These are phyloP conservation scores for Ceuthmochares aereus DNA, from an alignment of 2,113 vertebrate genomes.

Conservation along the genomic window DNA sequence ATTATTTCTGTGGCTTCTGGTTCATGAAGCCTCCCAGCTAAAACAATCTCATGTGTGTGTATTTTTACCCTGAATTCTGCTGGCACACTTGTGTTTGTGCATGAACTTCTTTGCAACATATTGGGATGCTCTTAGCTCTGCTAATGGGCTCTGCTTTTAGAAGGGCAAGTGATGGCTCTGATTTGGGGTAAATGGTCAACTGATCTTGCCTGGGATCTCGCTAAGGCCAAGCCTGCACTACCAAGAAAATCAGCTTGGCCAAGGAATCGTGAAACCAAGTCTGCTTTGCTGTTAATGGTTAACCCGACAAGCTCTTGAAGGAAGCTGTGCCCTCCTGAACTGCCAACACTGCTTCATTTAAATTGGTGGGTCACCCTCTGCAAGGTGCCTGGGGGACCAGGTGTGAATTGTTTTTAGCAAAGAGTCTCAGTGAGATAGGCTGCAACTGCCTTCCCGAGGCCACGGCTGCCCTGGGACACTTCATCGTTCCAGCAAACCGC, in stretches of 20 bases:
- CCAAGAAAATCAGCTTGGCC: neutral
- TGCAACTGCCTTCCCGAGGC: neutral
- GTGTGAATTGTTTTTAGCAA: neutral
- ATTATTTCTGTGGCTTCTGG: neutral
- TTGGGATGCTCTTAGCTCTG: neutral
- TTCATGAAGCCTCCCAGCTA: neutral
- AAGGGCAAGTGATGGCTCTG: neutral
- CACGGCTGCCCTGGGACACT: rapidly evolving
- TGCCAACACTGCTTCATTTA: neutral
- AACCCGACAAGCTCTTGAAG: neutral
- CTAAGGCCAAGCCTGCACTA: neutral
- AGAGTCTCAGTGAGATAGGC: neutral
- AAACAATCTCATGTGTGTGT: neutral
- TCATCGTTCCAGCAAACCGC: neutral
- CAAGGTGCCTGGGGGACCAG: rapidly evolving
- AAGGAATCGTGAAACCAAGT: neutral
- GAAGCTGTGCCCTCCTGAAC: neutral
- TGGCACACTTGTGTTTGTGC: rapidly evolving
- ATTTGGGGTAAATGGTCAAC: neutral
- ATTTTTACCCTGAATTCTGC: neutral
- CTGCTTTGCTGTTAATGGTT: neutral
- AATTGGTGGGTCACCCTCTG: neutral
- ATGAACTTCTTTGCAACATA: rapidly evolving
- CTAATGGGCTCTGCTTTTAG: neutral
- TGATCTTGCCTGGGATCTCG: neutral